Conservation (phyloP, 2,797 vertebrate species). For the Spheniscus humboldti region DNA sequence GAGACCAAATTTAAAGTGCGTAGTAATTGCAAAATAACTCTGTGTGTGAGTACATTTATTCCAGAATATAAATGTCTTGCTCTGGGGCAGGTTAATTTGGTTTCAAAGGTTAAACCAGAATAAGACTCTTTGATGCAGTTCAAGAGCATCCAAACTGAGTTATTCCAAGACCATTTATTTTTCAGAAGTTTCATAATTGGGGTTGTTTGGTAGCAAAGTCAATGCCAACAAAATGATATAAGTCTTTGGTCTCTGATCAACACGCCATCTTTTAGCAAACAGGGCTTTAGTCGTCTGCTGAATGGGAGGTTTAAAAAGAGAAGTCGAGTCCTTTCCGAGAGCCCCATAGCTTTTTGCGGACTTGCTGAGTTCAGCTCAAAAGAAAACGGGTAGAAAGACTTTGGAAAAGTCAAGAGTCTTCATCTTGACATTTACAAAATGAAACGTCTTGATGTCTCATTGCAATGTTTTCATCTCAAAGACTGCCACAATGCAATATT, state of each 20-base stretch:
- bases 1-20: background rate
- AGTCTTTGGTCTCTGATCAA: background rate
- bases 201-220: background rate
- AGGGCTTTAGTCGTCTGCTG: background rate
- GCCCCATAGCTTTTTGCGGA: background rate
- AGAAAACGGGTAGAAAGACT: background rate
- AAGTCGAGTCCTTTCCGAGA: background rate
- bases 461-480: background rate
- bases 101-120: background rate
- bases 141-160: background rate
- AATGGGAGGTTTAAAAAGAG: background rate
- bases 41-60: background rate
- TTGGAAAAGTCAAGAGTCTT: background rate
- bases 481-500: background rate
- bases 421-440: background rate
- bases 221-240: background rate
- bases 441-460: background rate
- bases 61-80: background rate
- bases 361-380: background rate
- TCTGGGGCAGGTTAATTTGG: background rate
- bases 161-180: background rate
- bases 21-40: background rate
- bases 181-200: background rate
- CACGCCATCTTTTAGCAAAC: background rate
- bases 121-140: background rate